Percentiles rank a stretch among this genome's conserved stretches.
Conservation (phyloP, 1,140 invertebrate species). For the Eubasilissa regina region DNA sequence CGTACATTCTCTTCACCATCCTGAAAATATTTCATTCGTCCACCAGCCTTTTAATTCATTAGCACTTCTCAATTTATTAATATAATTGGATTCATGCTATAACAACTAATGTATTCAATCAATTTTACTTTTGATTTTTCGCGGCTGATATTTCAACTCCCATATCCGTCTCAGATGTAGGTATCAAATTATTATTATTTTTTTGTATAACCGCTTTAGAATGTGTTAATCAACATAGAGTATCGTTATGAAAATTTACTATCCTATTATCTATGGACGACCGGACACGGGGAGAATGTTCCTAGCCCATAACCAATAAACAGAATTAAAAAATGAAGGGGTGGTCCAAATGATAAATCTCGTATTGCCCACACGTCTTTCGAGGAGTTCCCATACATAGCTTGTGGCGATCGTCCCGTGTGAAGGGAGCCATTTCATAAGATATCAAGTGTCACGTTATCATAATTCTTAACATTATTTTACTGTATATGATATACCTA, state of each 20-base stretch:
- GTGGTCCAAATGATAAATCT: constrained; percentile 50
- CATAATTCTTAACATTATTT: neutral
- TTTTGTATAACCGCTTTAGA: no score
- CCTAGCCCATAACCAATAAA: constrained; percentile 36
- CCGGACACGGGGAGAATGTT: constrained; percentile 19
- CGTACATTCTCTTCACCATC: no score
- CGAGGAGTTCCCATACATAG: constrained; percentile 22
- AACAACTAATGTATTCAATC: no score
- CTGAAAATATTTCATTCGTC: no score
- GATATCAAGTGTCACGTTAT: neutral
- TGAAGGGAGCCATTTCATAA: neutral
- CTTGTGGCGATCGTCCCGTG: neutral
- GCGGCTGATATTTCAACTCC: no score
- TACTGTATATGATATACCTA: neutral
- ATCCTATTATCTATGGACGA: constrained; percentile 3
- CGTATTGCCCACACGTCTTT: constrained; percentile 41
- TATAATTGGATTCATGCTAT: no score
- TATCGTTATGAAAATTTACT: neutral
- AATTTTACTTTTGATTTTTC: no score
- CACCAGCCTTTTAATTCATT: no score
- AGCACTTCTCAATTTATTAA: no score
- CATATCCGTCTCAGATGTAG: no score
- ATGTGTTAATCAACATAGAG: no score
- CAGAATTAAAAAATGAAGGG: constrained; percentile 34
- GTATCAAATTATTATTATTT: no score